Conservation (phyloP, 2,888 invertebrate species). For the Mimachlamys varia region DNA sequence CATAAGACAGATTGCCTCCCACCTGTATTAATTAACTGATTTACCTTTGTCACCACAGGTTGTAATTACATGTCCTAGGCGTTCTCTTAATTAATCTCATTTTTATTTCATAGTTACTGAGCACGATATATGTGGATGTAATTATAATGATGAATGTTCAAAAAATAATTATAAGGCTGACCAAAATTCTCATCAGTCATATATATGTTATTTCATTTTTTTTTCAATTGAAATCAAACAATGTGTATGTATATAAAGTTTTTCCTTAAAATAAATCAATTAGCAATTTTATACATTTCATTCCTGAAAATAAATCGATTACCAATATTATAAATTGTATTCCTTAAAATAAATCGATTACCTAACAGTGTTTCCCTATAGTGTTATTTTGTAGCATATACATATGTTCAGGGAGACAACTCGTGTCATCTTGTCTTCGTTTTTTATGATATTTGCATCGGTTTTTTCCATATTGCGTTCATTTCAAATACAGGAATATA, state of each 20-base stretch:
- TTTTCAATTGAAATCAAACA: neutral
- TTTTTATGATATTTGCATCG: too few species aligned
- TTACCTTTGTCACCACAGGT: slow-evolving; percentile 8
- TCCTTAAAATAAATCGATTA: too few species aligned
- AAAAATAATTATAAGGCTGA: neutral
- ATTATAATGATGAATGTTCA: neutral
- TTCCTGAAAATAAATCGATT: too few species aligned
- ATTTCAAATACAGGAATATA: too few species aligned
- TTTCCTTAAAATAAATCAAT: too few species aligned
- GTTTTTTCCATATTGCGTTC: too few species aligned
- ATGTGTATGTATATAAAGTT: neutral
- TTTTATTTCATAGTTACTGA: neutral
- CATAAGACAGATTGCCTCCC: neutral
- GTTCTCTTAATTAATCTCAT: neutral
- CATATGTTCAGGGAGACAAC: neutral
- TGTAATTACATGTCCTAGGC: neutral
- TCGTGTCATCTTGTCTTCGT: neutral
- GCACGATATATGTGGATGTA: neutral
- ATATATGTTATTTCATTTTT: neutral
- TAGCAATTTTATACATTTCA: too few species aligned
- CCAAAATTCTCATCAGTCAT: neutral
- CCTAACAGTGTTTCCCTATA: too few species aligned
- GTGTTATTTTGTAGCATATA: too few species aligned
- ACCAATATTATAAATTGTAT: too few species aligned
- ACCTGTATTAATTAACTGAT: neutral